These are phyloP conservation scores for Lutraria lutraria DNA, from an alignment of 2,888 invertebrate species.

Conservation along the genomic window DNA sequence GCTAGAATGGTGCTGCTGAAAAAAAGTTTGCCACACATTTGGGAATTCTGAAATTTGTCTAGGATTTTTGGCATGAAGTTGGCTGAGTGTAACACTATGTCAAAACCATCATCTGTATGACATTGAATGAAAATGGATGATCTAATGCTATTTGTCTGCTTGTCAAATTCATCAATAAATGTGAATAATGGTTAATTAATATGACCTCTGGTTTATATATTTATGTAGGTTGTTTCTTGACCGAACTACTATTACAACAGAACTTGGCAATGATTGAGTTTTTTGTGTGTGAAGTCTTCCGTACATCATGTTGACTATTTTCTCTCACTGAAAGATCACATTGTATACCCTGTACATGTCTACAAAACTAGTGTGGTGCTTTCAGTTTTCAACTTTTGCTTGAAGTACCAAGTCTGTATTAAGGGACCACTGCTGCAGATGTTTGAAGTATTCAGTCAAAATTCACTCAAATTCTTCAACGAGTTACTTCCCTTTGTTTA, in stretches of 20 bases:
- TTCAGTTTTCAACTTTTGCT: too few species aligned
- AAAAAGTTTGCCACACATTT: neutral
- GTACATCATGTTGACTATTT: neutral
- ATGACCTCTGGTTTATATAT: neutral
- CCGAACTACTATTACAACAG: neutral
- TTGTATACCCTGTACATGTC: too few species aligned
- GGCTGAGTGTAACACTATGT: neutral
- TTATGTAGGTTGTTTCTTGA: neutral
- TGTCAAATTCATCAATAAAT: constrained; percentile 10
- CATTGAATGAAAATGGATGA: neutral
- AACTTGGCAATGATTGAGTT: neutral
- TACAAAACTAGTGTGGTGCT: too few species aligned
- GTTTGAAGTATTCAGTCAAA: too few species aligned
- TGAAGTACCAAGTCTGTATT: too few species aligned
- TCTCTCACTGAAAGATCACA: too few species aligned
- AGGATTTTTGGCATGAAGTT: neutral
- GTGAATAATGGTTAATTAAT: neutral
- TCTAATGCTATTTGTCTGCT: neutral
- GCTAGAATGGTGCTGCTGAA: neutral
- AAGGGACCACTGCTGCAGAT: too few species aligned
- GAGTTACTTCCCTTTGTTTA: too few species aligned
- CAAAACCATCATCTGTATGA: neutral
- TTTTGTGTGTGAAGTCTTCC: neutral
- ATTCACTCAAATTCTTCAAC: too few species aligned
- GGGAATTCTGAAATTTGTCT: neutral